Evolutionary conservation across 2,797 vertebrate species (phyloP), one percentile per base, ranked within the genome.

Genomic region (Sitta carolinensis): DNA sequence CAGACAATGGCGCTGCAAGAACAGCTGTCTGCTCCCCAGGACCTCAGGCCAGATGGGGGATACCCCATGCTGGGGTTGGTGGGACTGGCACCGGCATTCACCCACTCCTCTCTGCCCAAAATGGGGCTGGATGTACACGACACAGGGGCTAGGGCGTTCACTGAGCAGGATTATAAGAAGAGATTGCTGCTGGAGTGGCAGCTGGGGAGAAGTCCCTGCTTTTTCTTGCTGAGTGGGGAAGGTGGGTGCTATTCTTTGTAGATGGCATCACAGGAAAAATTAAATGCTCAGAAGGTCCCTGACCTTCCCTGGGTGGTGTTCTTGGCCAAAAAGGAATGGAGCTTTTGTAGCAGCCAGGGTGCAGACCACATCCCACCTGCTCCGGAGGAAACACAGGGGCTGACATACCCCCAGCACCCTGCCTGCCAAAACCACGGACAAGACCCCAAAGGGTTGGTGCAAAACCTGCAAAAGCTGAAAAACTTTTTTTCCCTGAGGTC

Each of bases 21-120:
- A 27, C 9, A 9, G 47, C 70, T 12, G 1, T 23, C n/a, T 4
- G 1, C 32, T 47, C 36, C 47, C 38, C 1, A 2, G 54, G 30
- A 64, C 45, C 51, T 63, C 5, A 0, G n/a, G 18, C 1, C 3
- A 22, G 51, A 43, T 1, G 0, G 4, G 40, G 50, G 16, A 17
- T 16, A 76, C 23, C 34, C 72, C 45, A 1, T 1, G 2, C 9
- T 12, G 5, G 42, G 48, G 26, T 23, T 85, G 43, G 5, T 50
- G 58, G 40, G 80, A 50, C 38, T 29, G 79, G 21, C 36, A 63
- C 3, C 0, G 9, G 22, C 5, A 2, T 32, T 68, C 17, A 34
- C 7, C 26, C 2, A 0, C 34, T 36, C 26, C 61, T 38, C 64
- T 93, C 51, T 0, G 7, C 5, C 16, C 13, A 13, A 82, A 89